A percentile compares a stretch with the other conserved stretches of the same genome.
Conservation (phyloP, 2,113 vertebrate genomes). For the Gambusia holbrooki region DNA sequence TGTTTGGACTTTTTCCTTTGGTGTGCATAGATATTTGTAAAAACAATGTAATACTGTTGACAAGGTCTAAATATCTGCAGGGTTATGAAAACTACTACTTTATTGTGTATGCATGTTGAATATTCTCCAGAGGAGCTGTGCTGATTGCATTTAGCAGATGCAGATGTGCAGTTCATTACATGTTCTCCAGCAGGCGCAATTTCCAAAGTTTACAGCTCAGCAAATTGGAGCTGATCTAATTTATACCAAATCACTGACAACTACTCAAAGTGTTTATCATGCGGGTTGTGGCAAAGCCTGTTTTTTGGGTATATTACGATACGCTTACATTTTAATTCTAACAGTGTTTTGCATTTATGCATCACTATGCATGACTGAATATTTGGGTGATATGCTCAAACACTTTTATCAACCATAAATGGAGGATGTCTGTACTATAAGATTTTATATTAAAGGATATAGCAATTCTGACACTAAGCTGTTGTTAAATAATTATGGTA, state of each 20-base stretch:
- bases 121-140: neutral
- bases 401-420: neutral
- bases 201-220: conserved; percentile 40
- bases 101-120: neutral
- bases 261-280: neutral
- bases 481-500: too few relatives aligned
- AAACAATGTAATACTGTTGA: too few relatives aligned
- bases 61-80: neutral
- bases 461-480: too few relatives aligned
- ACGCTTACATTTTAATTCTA: neutral
- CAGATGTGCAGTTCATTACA: conserved; percentile 46
- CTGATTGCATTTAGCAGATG: conserved; percentile 10
- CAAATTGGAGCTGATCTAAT: conserved; percentile 1
- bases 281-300: neutral
- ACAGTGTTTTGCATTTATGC: too few relatives aligned
- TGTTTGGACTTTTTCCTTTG: neutral
- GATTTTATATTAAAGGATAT: neutral
- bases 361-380: neutral
- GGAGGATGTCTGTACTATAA: neutral
- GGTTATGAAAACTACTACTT: conserved; percentile 20
- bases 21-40: neutral
- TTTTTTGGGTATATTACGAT: neutral
- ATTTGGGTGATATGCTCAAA: neutral
- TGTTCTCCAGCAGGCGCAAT: conserved; percentile 68
- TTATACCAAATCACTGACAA: conserved; percentile 2